phyloP scores from a whole-genome alignment of 2,888 invertebrate species.

The Dicroscelio sp. region DNA sequence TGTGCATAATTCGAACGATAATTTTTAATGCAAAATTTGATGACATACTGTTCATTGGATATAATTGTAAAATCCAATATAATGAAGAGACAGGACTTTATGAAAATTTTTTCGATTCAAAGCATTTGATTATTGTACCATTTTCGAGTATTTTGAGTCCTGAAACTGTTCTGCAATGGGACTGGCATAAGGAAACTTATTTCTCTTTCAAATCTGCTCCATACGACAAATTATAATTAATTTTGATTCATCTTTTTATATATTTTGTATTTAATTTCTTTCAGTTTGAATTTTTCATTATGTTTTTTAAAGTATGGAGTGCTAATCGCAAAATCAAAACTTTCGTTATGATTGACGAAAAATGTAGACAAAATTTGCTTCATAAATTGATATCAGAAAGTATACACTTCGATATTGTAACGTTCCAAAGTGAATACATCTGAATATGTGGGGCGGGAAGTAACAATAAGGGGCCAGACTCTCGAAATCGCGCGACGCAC shows the following conservation, averaged over 20 bases:
- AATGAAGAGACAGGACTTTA: conserved; percentile 47
- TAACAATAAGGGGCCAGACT: too few species aligned
- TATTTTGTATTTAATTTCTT: conserved; percentile 1
- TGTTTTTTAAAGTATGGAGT: conserved; percentile 53
- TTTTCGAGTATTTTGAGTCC: conserved; percentile 47
- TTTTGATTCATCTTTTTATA: not conserved
- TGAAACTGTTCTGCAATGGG: conserved; percentile 48
- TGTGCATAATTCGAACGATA: conserved; percentile 25
- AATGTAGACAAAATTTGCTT: not conserved
- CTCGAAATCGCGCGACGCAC: too few species aligned
- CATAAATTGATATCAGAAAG: conserved; percentile 20
- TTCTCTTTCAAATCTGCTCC: conserved; percentile 46
- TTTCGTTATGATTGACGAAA: conserved; percentile 34
- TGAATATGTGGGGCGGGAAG: too few species aligned
- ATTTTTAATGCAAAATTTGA: conserved; percentile 22
- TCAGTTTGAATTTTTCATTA: not conserved
- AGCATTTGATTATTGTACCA: conserved; percentile 33
- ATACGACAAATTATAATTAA: conserved; percentile 37
- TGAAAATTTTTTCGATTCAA: conserved; percentile 13
- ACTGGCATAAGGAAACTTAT: conserved; percentile 26
- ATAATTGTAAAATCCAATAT: conserved; percentile 48
- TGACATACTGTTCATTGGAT: conserved; percentile 45
- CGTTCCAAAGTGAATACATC: too few species aligned
- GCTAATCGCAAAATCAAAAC: conserved; percentile 40
- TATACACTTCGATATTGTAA: too few species aligned